Conservation (phyloP, 2,797 vertebrate genomes). For the Staurois parvus region DNA sequence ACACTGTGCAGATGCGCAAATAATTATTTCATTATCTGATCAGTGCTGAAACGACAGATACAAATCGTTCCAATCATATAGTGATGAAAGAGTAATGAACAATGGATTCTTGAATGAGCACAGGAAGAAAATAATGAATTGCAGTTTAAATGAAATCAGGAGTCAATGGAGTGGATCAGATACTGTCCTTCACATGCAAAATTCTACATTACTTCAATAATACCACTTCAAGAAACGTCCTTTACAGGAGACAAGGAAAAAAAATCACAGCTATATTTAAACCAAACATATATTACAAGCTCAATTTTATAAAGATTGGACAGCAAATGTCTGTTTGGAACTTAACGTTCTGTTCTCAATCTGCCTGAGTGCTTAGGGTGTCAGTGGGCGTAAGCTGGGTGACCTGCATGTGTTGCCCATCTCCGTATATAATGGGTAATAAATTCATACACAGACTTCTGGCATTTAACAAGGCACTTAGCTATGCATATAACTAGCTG, state of each 20-base stretch:
- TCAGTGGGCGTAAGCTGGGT: background rate
- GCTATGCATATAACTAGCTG: background rate
- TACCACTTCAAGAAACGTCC: constrained; percentile 66
- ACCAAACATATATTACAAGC: background rate
- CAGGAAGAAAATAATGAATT: constrained; percentile 81
- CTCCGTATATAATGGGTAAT: background rate
- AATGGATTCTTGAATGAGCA: constrained; percentile 76
- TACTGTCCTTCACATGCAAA: constrained; percentile 73
- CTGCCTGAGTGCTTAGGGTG: background rate
- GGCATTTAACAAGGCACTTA: constrained; percentile 26
- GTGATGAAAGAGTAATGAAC: constrained; percentile 81
- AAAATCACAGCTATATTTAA: background rate
- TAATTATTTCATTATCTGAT: constrained; percentile 81
- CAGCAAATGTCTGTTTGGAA: background rate
- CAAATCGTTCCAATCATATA: constrained; percentile 79
- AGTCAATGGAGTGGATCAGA: constrained; percentile 75
- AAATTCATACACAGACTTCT: constrained; percentile 17
- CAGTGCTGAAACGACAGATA: constrained; percentile 78
- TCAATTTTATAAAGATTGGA: background rate
- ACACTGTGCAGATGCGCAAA: constrained; percentile 74
- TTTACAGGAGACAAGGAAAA: constrained; percentile 58
- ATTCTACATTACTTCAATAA: constrained; percentile 70
- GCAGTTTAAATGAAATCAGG: constrained; percentile 76
- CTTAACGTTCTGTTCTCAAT: background rate
- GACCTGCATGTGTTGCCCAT: background rate